Conservation (phyloP, 2,113 vertebrate species). For the Panthera tigris region DNA sequence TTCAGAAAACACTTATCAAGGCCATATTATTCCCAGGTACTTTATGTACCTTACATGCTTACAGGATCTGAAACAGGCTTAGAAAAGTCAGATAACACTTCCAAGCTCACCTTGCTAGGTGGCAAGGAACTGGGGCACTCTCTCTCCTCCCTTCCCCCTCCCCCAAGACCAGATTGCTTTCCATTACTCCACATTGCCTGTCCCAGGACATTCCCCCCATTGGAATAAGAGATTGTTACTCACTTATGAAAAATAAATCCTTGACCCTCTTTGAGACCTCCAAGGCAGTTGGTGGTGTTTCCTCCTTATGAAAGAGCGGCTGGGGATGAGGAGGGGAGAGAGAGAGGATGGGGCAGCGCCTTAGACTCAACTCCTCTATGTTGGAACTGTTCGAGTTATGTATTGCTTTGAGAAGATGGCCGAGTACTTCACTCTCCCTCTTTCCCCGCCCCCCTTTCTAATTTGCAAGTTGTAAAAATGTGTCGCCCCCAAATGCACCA, state of each 20-base stretch:
- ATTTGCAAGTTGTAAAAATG: conserved; percentile 49
- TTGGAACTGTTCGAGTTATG: not conserved
- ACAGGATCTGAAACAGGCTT: conserved; percentile 22
- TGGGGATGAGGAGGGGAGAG: not conserved
- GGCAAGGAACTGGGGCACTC: not conserved
- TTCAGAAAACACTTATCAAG: conserved; percentile 11
- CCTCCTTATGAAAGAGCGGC: not conserved
- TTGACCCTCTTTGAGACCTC: conserved; percentile 4
- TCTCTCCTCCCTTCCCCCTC: too few relatives aligned
- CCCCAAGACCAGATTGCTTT: not conserved
- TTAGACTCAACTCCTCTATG: not conserved
- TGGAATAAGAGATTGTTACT: conserved; percentile 66
- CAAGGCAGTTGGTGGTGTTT: conserved; percentile 47
- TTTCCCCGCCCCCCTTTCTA: conserved; percentile 17
- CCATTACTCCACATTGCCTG: not conserved
- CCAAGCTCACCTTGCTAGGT: not conserved
- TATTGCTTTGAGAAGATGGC: conserved; percentile 45
- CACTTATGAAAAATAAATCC: conserved; percentile 62
- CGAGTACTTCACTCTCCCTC: not conserved
- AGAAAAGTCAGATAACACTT: conserved; percentile 24
- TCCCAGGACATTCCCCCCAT: not conserved
- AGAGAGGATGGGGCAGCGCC: not conserved
- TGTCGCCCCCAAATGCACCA: conserved; percentile 51
- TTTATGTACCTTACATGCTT: not conserved
- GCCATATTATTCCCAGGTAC: not conserved